These are phyloP conservation scores for Eristalis pertinax DNA, from an alignment of 2,888 invertebrate species.

Conservation along the genomic window DNA sequence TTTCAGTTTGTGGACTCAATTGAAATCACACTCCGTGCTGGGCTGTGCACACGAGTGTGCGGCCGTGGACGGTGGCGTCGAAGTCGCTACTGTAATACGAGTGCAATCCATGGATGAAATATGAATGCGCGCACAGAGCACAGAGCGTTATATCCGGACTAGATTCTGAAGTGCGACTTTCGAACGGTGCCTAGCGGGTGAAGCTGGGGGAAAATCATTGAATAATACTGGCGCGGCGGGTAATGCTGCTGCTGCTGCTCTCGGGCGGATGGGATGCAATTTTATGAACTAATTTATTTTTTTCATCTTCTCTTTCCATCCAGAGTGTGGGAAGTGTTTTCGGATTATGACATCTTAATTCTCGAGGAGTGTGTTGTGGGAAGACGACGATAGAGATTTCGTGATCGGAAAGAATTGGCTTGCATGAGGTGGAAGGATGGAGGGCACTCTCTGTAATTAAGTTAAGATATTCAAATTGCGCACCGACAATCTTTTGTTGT, in stretches of 20 bases:
- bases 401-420: constrained; percentile 28
- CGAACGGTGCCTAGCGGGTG: constrained; percentile 14
- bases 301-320: constrained; percentile 2
- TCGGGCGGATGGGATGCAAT: constrained; percentile 45
- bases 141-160: constrained; percentile 47
- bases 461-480: constrained; percentile 40
- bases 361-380: constrained; percentile 42
- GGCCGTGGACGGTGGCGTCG: constrained; percentile 11
- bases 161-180: constrained; percentile 66
- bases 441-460: constrained; percentile 11
- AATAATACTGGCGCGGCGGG: constrained; percentile 44
- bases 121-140: constrained; percentile 18
- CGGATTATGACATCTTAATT: constrained; percentile 47
- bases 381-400: constrained; percentile 44
- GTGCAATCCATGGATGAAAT: constrained; percentile 20
- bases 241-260: background rate
- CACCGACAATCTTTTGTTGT: constrained; percentile 8
- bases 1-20: constrained; percentile 38
- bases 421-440: constrained; percentile 11
- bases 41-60: background rate
- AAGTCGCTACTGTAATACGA: constrained; percentile 57
- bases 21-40: constrained; percentile 28
- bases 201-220: constrained; percentile 14
- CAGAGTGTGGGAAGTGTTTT: constrained; percentile 62
- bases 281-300: constrained; percentile 60